Conservation (phyloP, 2,797 vertebrate species). For the Micropoecilia bifurca region DNA sequence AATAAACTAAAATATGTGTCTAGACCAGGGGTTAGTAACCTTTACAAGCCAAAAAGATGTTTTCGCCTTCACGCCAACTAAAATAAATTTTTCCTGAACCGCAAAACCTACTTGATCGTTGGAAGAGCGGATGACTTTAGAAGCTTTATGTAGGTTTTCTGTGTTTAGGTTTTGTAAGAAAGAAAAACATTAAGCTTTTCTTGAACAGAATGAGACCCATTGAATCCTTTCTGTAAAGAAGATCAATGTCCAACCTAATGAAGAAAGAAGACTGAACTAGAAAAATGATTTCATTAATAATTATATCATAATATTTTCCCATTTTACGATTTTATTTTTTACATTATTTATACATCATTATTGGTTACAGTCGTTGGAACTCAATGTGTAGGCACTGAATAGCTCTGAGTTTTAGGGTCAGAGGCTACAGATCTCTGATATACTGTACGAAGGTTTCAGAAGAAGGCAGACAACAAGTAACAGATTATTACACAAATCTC, state of each 20-base stretch:
- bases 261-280: background rate
- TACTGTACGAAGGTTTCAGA: background rate
- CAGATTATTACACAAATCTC: background rate
- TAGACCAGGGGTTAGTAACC: slow-evolving; percentile 21
- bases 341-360: background rate
- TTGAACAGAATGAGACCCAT: background rate
- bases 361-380: background rate
- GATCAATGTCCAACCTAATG: background rate
- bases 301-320: background rate
- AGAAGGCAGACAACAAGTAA: background rate
- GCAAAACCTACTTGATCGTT: background rate
- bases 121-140: background rate
- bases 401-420: background rate
- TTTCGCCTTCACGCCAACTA: background rate
- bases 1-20: slow-evolving; percentile 39
- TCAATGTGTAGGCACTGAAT: background rate
- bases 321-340: too few species aligned
- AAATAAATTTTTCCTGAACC: background rate
- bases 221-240: background rate
- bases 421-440: background rate
- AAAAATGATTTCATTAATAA: background rate
- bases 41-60: background rate
- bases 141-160: slow-evolving; percentile 27
- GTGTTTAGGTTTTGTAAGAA: background rate
- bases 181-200: background rate